Base-by-base conservation (phyloP, 2,888 invertebrate species). In the Sminthurinus aureus region DNA sequence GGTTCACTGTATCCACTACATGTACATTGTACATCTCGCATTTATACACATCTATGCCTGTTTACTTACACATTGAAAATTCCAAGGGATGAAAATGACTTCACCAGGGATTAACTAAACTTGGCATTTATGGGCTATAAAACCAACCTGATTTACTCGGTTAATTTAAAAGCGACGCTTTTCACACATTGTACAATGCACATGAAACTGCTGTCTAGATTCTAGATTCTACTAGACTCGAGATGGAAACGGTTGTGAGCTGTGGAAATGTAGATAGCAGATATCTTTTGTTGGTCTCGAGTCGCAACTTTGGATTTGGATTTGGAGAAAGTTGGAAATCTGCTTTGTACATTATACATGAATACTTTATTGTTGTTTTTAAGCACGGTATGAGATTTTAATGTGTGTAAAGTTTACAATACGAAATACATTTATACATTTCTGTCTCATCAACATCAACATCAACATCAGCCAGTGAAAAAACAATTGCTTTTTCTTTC, bases 61-160 rank as follows among this genome's bases (percentile, higher is more conserved):
- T 38, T 38, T 38, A 38, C 38, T 58, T 79, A 67, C 79, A 6
- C 38, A 38, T 38, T 69, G 67, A 67, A 67, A 67, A 79, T 79
- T 79, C 67, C 69, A 26, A 71, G 73, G 81, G 74, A 58, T 58
- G 74, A 52, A 81, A 81, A 74, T 74, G 74, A 81, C 74, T 74
- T 74, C 81, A 74, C 81, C 52, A 81, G 81, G 81, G 75, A 75
- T 74, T 81, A 74, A 74, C 66, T 74, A 73, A 81, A 81, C 26
- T 58, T 26, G 81, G 74, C 81, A 81, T 74, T 81, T 81, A 81
- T 81, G 73, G 81, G 73, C 81, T 74, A 81, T 81, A 81, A 81
- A 71, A 79, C 74, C 73, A 74, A 81, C 81, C 81, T 81, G 81
- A 81, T 81, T 81, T 81, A 81, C 81, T 81, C 74, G 81, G 81